A percentile compares a stretch with the other conserved stretches of the same genome.
phyloP scores from a whole-genome alignment of 2,113 vertebrate genomes.

The Prionailurus viverrinus region DNA sequence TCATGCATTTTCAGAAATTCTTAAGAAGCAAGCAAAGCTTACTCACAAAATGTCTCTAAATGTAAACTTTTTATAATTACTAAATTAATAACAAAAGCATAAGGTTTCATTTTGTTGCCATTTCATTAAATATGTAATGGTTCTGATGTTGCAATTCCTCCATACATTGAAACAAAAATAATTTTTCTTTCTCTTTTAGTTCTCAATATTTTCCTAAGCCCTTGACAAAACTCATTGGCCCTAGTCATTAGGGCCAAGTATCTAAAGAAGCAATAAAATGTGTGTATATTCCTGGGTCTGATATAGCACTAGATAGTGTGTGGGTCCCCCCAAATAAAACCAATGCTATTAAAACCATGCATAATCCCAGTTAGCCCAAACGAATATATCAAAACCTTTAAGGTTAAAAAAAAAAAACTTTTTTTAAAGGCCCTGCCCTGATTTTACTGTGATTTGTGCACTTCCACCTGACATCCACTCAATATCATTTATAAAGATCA shows the following conservation, averaged over 20 bases:
- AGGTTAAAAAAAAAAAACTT: not conserved
- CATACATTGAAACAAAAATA: conserved; percentile 37
- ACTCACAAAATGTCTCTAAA: conserved; percentile 58
- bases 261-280: not conserved
- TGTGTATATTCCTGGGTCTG: not conserved
- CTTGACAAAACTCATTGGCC: not conserved
- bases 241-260: not conserved
- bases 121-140: conserved; percentile 43
- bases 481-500: conserved; percentile 1
- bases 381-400: not conserved
- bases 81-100: conserved; percentile 32
- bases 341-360: not conserved
- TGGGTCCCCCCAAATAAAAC: not conserved
- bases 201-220: conserved; percentile 15
- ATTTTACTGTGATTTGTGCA: not conserved
- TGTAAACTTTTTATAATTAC: not conserved
- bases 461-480: not conserved
- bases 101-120: conserved; percentile 26
- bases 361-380: not conserved
- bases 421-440: not conserved
- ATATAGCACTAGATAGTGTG: not conserved
- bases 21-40: conserved; percentile 48
- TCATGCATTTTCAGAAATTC: conserved; percentile 53
- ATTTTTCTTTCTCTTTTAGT: conserved; percentile 3
- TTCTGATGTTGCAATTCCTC: not conserved